Percentiles rank a stretch among this genome's conserved stretches.
Evolutionary conservation across 2,888 invertebrate genomes (phyloP).

Genomic region (Tenthredo scrophulariae): DNA sequence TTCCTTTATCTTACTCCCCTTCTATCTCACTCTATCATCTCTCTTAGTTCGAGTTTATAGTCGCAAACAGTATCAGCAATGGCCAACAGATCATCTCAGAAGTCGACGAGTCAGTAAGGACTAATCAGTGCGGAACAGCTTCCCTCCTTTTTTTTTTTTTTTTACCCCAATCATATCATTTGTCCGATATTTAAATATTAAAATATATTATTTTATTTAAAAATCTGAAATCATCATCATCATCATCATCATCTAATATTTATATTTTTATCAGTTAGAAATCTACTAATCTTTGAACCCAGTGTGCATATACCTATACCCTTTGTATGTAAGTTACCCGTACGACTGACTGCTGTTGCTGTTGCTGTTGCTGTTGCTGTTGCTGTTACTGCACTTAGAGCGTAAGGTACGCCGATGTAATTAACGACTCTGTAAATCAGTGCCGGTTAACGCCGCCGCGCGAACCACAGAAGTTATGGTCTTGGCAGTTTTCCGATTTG

Average conservation of each 20-base stretch:
- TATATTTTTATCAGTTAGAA: background rate
- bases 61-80: slow-evolving; percentile 17
- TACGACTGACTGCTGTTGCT: background rate
- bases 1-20: slow-evolving; percentile 49
- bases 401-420: slow-evolving; percentile 35
- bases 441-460: slow-evolving; percentile 47
- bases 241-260: background rate
- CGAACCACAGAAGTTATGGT: slow-evolving; percentile 52
- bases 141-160: slow-evolving; percentile 56
- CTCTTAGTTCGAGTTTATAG: slow-evolving; percentile 52
- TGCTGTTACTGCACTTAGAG: background rate
- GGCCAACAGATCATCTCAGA: slow-evolving; percentile 54
- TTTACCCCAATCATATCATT: background rate
- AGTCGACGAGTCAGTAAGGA: slow-evolving; percentile 63
- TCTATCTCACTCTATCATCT: slow-evolving; percentile 53
- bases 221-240: background rate
- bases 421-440: slow-evolving; percentile 51
- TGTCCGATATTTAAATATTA: background rate
- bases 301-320: background rate
- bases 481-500: slow-evolving; percentile 52
- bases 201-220: background rate
- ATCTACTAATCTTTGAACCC: background rate
- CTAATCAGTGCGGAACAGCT: slow-evolving; percentile 66
- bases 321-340: background rate
- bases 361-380: background rate